phyloP scores from a whole-genome alignment of 2,888 invertebrate species.

The Sphecodes monilicornis region DNA sequence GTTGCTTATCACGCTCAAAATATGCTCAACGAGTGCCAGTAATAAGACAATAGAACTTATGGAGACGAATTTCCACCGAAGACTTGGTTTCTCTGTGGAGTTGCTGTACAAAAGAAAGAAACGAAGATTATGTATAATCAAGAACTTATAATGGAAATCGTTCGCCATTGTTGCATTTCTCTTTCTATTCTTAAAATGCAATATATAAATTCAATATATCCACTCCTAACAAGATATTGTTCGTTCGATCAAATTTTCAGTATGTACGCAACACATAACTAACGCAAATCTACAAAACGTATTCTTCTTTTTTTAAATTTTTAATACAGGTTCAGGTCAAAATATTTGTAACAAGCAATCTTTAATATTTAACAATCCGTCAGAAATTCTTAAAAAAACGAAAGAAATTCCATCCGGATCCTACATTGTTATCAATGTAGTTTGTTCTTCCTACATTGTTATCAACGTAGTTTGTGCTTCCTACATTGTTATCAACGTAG shows the following conservation, averaged over 20 bases:
- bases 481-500: not conserved
- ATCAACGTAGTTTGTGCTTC: not conserved
- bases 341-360: too few relatives aligned
- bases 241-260: too few relatives aligned
- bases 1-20: slow-evolving; percentile 78
- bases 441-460: too few relatives aligned
- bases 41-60: slow-evolving; percentile 74
- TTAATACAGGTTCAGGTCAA: too few relatives aligned
- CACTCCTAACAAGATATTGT: too few relatives aligned
- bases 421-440: not conserved
- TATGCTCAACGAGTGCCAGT: slow-evolving; percentile 78
- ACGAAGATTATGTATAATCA: not conserved
- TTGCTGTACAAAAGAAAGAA: slow-evolving; percentile 63
- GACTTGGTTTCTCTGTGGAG: slow-evolving; percentile 68
- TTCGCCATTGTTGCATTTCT: not conserved
- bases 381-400: too few relatives aligned
- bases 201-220: too few relatives aligned
- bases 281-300: too few relatives aligned
- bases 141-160: not conserved
- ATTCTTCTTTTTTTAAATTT: too few relatives aligned
- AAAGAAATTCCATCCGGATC: too few relatives aligned
- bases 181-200: not conserved
- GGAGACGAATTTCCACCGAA: slow-evolving; percentile 77
- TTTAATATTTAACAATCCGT: too few relatives aligned
- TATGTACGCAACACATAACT: too few relatives aligned